Percentiles rank a stretch among this genome's conserved stretches.
These are phyloP conservation scores for Lutraria lutraria DNA, from an alignment of 2,888 invertebrate genomes.

Conservation along the genomic window DNA sequence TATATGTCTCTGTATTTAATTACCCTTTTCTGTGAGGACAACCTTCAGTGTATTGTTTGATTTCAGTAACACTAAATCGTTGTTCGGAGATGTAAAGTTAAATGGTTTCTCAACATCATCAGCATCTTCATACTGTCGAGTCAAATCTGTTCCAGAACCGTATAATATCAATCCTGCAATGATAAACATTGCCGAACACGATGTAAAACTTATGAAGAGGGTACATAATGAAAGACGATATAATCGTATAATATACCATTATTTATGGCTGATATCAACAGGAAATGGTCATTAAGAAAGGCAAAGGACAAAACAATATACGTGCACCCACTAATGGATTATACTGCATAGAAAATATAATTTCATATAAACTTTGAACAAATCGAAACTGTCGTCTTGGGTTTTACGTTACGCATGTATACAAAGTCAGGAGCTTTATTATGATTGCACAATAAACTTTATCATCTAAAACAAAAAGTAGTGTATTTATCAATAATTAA, in stretches of 20 bases:
- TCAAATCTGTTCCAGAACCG: constrained; percentile 9
- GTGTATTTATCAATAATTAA: too few species aligned
- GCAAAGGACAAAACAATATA: not conserved
- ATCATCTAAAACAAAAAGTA: too few species aligned
- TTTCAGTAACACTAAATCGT: not conserved
- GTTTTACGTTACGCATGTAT: too few species aligned
- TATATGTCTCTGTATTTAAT: not conserved
- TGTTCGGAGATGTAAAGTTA: not conserved
- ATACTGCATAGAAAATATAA: too few species aligned
- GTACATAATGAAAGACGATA: too few species aligned
- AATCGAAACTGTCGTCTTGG: too few species aligned
- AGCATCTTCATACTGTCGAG: not conserved
- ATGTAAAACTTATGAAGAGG: too few species aligned
- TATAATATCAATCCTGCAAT: constrained; percentile 25
- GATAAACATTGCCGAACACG: not conserved
- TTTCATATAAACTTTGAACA: too few species aligned
- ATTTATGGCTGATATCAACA: not conserved
- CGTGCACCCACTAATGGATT: not conserved
- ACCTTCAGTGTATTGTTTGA: constrained; percentile 1
- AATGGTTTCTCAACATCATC: not conserved
- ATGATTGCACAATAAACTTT: too few species aligned
- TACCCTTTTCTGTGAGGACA: constrained; percentile 7
- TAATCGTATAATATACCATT: too few species aligned
- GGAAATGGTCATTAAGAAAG: not conserved
- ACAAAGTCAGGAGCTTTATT: too few species aligned